These are phyloP conservation scores for Loxodonta africana DNA, from an alignment of 2,113 vertebrate genomes.

Conservation along the genomic window DNA sequence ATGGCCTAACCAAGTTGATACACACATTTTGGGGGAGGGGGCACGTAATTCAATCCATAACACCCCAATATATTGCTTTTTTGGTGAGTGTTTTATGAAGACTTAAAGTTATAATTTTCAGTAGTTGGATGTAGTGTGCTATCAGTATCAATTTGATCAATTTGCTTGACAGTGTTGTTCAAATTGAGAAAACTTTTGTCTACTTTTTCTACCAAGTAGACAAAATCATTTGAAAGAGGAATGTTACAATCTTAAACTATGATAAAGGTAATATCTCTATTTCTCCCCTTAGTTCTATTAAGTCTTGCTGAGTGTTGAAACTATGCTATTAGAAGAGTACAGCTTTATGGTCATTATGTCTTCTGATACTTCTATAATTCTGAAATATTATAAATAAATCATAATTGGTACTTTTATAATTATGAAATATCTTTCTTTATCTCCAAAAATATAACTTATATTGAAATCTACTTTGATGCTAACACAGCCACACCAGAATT, in stretches of 20 bases:
- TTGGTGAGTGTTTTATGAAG: neutral
- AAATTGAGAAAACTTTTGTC: neutral
- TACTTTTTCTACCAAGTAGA: no score
- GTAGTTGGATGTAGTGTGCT: neutral
- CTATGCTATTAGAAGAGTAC: neutral
- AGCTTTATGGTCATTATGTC: neutral
- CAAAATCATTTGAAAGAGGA: neutral
- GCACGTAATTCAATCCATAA: no score
- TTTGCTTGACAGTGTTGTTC: neutral
- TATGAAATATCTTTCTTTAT: neutral
- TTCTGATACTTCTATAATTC: no score
- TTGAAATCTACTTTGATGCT: neutral
- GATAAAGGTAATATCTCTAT: no score
- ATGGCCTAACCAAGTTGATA: no score
- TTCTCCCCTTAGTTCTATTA: no score
- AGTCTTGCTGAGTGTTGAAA: neutral
- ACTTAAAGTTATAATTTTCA: neutral
- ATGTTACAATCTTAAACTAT: neutral
- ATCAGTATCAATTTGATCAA: neutral
- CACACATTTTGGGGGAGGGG: no score
- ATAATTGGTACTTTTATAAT: neutral
- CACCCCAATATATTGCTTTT: neutral
- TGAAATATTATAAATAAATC: no score
- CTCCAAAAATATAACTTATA: neutral
- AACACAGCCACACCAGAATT: neutral